Conservation (phyloP, 92 coral and sea anemone species). For the Virgularia gustaviana region DNA sequence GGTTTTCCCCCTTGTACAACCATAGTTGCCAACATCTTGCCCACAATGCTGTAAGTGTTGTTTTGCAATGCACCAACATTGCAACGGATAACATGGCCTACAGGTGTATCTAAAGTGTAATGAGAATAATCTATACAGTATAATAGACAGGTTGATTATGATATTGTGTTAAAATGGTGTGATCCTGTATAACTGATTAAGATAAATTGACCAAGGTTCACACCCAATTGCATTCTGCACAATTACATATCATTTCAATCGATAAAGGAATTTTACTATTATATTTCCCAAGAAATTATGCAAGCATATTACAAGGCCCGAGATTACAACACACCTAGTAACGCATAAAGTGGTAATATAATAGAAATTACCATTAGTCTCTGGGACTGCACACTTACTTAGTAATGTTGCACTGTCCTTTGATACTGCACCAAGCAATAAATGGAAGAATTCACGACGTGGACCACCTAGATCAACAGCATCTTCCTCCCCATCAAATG, state of each 20-base stretch:
- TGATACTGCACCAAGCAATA: conserved; percentile 53
- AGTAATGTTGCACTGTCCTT: conserved; percentile 51
- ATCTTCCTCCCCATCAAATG: conserved; percentile 54
- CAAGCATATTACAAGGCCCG: too few relatives aligned
- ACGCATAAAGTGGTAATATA: neutral
- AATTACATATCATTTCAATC: too few relatives aligned
- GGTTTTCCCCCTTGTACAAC: conserved; percentile 53
- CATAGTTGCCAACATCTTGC: conserved; percentile 48
- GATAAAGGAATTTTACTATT: too few relatives aligned
- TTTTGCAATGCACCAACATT: conserved; percentile 45
- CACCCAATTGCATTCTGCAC: too few relatives aligned
- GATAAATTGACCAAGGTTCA: too few relatives aligned
- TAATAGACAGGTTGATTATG: too few relatives aligned
- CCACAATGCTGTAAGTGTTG: conserved; percentile 40
- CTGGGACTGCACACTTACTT: neutral
- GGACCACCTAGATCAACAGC: conserved; percentile 58
- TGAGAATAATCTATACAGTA: neutral
- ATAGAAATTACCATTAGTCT: neutral
- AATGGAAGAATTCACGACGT: conserved; percentile 48
- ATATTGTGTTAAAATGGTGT: too few relatives aligned
- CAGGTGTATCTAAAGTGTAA: conserved; percentile 43
- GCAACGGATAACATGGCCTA: conserved; percentile 47
- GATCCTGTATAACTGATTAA: too few relatives aligned
- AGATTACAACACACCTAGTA: neutral
- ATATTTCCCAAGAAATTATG: too few relatives aligned